phyloP scores from a whole-genome alignment of 1,140 invertebrate genomes.

The Tenebrio molitor region DNA sequence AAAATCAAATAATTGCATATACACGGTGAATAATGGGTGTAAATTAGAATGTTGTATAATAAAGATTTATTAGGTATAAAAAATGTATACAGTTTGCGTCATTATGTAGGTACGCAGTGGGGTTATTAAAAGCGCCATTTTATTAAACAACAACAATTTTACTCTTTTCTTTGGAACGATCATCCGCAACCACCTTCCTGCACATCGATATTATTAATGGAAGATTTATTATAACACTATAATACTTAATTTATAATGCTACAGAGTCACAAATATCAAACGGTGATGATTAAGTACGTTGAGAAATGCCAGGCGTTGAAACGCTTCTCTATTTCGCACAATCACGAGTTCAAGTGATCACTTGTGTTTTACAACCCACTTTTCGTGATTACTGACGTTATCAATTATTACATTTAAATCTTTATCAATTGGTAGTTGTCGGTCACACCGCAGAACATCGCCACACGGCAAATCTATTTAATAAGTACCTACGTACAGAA shows the following conservation, averaged over 20 bases:
- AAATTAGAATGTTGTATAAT: constrained; percentile 35
- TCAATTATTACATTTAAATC: constrained; percentile 6
- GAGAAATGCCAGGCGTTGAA: not conserved
- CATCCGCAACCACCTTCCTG: not conserved
- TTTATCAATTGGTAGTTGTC: not conserved
- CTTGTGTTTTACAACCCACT: not conserved
- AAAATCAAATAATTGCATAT: constrained; percentile 28
- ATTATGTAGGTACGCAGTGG: not conserved
- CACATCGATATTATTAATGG: not conserved
- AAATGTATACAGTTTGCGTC: constrained; percentile 27
- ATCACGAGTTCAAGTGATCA: not conserved
- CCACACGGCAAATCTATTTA: constrained; percentile 8
- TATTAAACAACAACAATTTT: not conserved
- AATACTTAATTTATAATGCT: not conserved
- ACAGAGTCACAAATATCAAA: not conserved
- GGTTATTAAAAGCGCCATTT: constrained; percentile 5
- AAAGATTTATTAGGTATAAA: constrained; percentile 34
- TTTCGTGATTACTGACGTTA: not conserved
- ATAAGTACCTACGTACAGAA: not conserved
- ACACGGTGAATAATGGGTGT: constrained; percentile 18
- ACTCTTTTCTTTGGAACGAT: no score
- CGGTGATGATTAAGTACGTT: not conserved
- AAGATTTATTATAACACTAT: constrained; percentile 3
- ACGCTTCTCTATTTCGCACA: no score
- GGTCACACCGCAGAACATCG: not conserved